These are phyloP conservation scores for Drosophila meridionalis DNA, from an alignment of 2,888 invertebrate genomes.

Conservation along the genomic window DNA sequence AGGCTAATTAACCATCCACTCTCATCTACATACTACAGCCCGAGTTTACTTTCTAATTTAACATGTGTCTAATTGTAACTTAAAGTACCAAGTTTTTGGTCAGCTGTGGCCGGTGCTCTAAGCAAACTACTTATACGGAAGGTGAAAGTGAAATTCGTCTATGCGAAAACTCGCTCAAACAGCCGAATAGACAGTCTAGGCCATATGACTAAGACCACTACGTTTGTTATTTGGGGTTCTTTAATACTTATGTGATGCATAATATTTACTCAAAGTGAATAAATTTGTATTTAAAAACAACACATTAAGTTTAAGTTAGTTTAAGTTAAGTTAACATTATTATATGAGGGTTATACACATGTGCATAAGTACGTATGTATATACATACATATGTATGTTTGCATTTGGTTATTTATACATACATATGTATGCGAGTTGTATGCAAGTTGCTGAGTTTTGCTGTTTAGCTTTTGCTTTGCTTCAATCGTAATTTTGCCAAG, in stretches of 20 bases:
- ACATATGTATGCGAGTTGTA: conserved; percentile 19
- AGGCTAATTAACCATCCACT: conserved; percentile 31
- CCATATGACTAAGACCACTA: background rate
- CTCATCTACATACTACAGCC: background rate
- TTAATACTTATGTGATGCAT: background rate
- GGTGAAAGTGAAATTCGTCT: conserved; percentile 72
- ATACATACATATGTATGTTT: background rate
- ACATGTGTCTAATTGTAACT: conserved; percentile 39
- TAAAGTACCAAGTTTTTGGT: conserved; percentile 57
- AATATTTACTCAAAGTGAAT: background rate
- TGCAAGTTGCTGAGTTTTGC: conserved; percentile 50
- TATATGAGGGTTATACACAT: background rate
- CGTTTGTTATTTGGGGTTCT: background rate
- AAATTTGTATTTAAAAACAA: background rate
- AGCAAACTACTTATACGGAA: conserved; percentile 62
- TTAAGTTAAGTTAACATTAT: background rate
- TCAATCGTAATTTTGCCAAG: conserved; percentile 50
- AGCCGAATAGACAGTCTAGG: conserved; percentile 4
- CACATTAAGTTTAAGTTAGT: background rate
- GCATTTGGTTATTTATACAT: background rate
- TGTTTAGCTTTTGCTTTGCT: conserved; percentile 42
- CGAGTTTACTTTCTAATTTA: conserved; percentile 65
- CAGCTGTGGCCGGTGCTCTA: conserved; percentile 40
- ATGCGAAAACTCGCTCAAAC: conserved; percentile 27
- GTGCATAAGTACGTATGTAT: background rate